Conservation (phyloP, 2,113 vertebrate genomes). For the Hippocampus mohnikei region DNA sequence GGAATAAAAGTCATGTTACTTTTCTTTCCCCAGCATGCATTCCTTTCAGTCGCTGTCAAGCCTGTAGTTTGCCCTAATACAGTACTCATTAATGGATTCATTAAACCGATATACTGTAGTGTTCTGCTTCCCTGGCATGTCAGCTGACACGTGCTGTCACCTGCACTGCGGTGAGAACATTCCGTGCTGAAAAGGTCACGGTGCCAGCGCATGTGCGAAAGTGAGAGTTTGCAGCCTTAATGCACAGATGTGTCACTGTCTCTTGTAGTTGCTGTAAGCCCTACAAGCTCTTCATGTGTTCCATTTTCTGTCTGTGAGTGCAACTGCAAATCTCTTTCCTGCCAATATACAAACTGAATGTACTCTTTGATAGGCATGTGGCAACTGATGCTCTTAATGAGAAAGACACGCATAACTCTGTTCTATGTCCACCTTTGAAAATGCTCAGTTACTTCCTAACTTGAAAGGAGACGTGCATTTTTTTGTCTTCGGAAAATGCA, state of each 20-base stretch:
- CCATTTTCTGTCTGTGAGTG: background rate
- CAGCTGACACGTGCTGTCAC: slow-evolving; percentile 37
- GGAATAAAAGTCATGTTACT: background rate
- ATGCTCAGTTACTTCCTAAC: background rate
- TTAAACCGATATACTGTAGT: slow-evolving; percentile 28
- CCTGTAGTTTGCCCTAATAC: slow-evolving; percentile 7
- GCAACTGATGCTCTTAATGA: background rate
- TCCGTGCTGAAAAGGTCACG: slow-evolving; percentile 55
- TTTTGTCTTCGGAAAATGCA: background rate
- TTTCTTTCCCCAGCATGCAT: slow-evolving; percentile 9
- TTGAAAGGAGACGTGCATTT: background rate
- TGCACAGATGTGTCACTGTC: slow-evolving; percentile 34
- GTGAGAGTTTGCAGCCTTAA: slow-evolving; percentile 50
- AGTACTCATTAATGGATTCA: slow-evolving; percentile 37
- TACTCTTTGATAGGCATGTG: background rate
- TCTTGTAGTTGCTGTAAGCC: slow-evolving; percentile 28
- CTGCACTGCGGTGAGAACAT: slow-evolving; percentile 37
- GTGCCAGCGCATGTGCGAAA: slow-evolving; percentile 31
- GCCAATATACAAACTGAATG: background rate
- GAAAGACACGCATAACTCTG: background rate
- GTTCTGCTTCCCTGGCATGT: slow-evolving; percentile 22
- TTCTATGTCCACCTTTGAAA: background rate
- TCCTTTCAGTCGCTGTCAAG: slow-evolving; percentile 16
- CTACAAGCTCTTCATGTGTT: background rate
- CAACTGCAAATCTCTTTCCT: slow-evolving; percentile 7